Evolutionary conservation across 35 echinoderm and acorn worm species (phyloP), one percentile per base, ranked within the genome.

Genomic region (Apostichopus californicus): DNA sequence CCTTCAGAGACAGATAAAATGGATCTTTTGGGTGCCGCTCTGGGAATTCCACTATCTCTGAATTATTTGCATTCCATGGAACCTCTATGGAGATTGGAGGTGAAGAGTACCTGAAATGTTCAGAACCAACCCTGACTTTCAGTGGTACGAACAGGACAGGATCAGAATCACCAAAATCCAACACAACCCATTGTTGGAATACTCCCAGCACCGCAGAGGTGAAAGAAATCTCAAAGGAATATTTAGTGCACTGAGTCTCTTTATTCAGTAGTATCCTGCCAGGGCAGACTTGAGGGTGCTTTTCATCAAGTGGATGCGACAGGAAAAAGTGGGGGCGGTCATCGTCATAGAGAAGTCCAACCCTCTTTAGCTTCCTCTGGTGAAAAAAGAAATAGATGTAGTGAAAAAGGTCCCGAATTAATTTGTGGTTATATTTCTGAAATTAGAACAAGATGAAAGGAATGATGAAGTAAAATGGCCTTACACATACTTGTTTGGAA

Each of bases 331-430:
- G 93, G 3, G 87, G 93, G 6, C 96, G 81, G 65, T 95, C 90
- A 28, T 95, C 94, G 64, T 98, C 96, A 73, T 95, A 95, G 4
- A 98, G 96, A 9, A 98, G 92, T 12, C 96, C 96, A 22, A 98
- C 90, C 14, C 96, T 58, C 79, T 91, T 87, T 14, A 98, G 82
- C 54, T 81, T 83, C 87, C 95, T 90, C 93, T 97, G 93, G 28
- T 34, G 28, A 34, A 34, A 34, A 34, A 34, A 2, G 1, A 34
- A 34, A 2, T 2, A 34, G 1, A 34, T 34, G 28, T 34, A 34
- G 1, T 34, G 28, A 34, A 23, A 23, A 23, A 70, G 57, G 23
- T 12, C 12, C 56, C 56, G 1, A 10, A 46, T 18, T 1, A 34
- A 34, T 34, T 34, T 34, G 28, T 34, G 1, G 28, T 34, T 34